Evolutionary conservation across 2,113 vertebrate genomes (phyloP).

Genomic region (Setophaga coronata): DNA sequence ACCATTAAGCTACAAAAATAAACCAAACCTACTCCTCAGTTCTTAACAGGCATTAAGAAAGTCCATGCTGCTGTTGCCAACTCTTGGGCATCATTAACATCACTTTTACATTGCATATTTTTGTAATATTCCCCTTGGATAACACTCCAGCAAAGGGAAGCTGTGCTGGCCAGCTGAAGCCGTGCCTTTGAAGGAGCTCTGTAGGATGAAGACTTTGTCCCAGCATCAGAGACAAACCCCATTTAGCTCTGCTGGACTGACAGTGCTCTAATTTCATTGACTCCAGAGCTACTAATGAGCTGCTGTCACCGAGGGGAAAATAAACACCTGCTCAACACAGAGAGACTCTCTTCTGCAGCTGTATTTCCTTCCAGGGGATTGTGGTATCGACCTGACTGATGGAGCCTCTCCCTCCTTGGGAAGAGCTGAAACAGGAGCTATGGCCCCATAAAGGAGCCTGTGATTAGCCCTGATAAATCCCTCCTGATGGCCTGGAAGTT

Average conservation of each 20-base stretch:
- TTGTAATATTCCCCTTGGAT: background rate
- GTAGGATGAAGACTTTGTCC: background rate
- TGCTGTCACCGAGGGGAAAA: background rate
- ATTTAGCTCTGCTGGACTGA: background rate
- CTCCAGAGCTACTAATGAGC: background rate
- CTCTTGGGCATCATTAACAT: background rate
- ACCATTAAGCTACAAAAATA: background rate
- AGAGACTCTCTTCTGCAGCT: background rate
- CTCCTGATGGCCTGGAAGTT: background rate
- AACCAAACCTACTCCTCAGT: background rate
- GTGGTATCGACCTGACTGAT: background rate
- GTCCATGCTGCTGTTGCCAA: accelerated
- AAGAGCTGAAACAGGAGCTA: background rate
- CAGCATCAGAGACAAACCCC: background rate
- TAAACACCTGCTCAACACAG: background rate
- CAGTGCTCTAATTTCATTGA: conserved; percentile 13
- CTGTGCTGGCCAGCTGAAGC: background rate
- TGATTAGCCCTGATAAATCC: background rate
- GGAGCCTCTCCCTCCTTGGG: background rate
- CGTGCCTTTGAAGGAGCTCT: background rate
- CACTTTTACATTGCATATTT: background rate
- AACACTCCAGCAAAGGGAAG: background rate
- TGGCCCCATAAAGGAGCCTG: background rate
- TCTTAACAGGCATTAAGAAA: background rate
- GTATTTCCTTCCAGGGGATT: background rate